phyloP scores from a whole-genome alignment of 2,113 vertebrate genomes.

The Scomber colias region DNA sequence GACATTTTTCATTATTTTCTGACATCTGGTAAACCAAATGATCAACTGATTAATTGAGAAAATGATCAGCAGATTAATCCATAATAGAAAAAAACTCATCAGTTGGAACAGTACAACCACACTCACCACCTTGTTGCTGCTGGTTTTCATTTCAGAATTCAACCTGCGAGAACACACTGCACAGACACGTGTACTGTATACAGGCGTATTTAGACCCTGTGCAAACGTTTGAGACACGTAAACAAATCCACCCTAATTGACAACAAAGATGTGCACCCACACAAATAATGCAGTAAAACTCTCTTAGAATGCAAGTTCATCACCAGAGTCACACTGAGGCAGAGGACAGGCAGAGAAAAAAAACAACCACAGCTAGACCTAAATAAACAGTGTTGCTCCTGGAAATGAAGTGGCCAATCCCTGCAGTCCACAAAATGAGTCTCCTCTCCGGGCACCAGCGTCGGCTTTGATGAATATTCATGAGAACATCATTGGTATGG shows the following conservation, averaged over 20 bases:
- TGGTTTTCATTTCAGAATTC: neutral
- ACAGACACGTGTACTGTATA: neutral
- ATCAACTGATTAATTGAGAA: neutral
- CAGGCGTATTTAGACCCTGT: neutral
- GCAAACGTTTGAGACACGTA: constrained; percentile 4
- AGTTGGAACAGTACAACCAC: neutral
- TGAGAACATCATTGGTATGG: constrained; percentile 44
- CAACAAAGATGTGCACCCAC: constrained; percentile 17
- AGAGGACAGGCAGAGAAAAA: constrained; percentile 3
- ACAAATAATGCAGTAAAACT: constrained; percentile 10
- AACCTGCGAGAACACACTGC: too few relatives aligned
- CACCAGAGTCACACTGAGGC: constrained; percentile 9
- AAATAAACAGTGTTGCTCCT: constrained; percentile 48
- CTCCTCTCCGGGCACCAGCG: constrained; percentile 23
- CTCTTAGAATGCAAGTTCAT: constrained; percentile 23
- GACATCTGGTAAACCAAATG: too few relatives aligned
- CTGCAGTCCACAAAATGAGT: constrained; percentile 39
- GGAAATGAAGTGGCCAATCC: constrained; percentile 56
- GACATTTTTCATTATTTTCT: too few relatives aligned
- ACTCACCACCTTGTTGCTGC: neutral
- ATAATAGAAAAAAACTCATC: neutral
- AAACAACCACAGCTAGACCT: neutral
- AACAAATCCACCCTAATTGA: constrained; percentile 11
- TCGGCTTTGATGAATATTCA: constrained; percentile 76
- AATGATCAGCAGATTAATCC: neutral